Percentiles rank a stretch among this genome's conserved stretches.
Conservation (phyloP, 2,113 vertebrate genomes). For the Motacilla alba region DNA sequence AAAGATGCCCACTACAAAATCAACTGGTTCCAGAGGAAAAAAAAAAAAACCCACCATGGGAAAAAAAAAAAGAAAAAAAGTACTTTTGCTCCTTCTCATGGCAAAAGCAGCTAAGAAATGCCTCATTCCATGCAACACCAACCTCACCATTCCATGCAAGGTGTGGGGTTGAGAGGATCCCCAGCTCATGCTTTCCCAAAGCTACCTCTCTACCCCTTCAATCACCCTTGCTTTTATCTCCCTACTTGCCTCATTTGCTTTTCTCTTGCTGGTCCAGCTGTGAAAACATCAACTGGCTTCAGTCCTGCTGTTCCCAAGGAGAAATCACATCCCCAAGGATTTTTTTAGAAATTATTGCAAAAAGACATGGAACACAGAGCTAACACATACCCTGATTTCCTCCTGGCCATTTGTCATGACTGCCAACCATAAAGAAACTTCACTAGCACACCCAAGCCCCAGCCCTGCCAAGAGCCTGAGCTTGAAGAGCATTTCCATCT, state of each 20-base stretch:
- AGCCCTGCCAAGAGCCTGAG: background rate
- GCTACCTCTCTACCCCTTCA: rapidly evolving
- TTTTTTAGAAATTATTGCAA: background rate
- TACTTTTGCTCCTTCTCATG: background rate
- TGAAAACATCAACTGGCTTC: background rate
- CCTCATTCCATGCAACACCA: background rate
- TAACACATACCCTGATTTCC: background rate
- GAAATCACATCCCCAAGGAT: background rate
- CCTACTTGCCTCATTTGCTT: background rate
- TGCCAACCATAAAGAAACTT: background rate
- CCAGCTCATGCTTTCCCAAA: background rate
- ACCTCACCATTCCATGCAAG: background rate
- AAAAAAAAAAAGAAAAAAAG: too few relatives aligned
- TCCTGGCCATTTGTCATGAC: background rate
- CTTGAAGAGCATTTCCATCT: background rate
- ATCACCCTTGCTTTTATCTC: background rate
- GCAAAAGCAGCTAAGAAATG: background rate
- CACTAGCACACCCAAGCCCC: rapidly evolving
- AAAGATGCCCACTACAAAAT: background rate
- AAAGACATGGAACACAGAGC: background rate
- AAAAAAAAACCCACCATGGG: too few relatives aligned
- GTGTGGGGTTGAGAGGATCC: background rate
- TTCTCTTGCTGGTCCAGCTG: background rate
- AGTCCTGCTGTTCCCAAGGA: background rate
- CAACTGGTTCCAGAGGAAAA: background rate